Evolutionary conservation across 2,797 vertebrate genomes (phyloP), one percentile per base, ranked within the genome.

Genomic region (Sparidentex hasta): DNA sequence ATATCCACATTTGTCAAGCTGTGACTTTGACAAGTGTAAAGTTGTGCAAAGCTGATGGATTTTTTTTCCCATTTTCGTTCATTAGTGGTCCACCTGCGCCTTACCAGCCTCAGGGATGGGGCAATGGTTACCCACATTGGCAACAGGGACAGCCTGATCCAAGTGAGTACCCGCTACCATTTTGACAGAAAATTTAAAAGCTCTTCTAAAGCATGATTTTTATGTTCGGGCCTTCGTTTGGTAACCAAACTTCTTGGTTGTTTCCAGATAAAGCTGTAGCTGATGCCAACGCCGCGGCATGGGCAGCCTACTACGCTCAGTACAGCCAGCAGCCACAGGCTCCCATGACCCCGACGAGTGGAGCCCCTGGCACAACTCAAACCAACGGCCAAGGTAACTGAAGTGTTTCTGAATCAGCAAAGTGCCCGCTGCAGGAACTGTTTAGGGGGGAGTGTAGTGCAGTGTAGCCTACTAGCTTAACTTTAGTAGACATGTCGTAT

Each of bases 291-390:
- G 98, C 98, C 33, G 98, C 98, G 52, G 98, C 98, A 0, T 99
- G 98, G 98, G 98, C 98, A 77, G 98, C 98, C 14, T 99, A 99
- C 88, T 99, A 99, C 74, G 97, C 98, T 87, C 98, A 99, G 92
- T 99, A 99, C 47, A 96, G 99, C 84, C 98, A 99, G 81, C 98
- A 99, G 95, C 98, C 98, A 18, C 98, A 98, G 90, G 96, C 98
- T 43, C 97, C 98, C 61, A 97, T 99, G 94, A 97, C 98, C 71
- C 97, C 98, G 43, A 95, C 97, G 61, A 93, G 95, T 20, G 96
- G 96, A 72, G 98, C 97, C 64, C 98, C 98, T 33, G 92, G 97
- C 83, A 96, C 97, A 44, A 94, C 96, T 80, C 98, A 98, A 78
- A 95, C 97, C 79, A 99, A 99, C 14, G 98, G 98, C 84, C 98